Conservation (phyloP, 2,888 invertebrate genomes). For the Ichneumon xanthorius region DNA sequence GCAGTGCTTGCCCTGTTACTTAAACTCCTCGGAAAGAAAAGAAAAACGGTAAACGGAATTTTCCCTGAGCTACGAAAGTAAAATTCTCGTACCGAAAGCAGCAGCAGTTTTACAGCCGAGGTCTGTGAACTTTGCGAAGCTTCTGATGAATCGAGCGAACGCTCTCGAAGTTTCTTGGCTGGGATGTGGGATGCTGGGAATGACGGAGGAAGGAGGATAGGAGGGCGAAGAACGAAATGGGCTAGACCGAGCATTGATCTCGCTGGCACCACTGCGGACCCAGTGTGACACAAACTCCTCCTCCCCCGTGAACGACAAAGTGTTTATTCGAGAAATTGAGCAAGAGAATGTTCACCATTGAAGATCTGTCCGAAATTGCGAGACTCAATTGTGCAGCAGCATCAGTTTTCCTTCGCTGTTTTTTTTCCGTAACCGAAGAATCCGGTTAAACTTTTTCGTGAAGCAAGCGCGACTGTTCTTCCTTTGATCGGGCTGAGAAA, state of each 20-base stretch:
- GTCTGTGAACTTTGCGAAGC: constrained; percentile 43
- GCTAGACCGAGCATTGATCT: constrained; percentile 64
- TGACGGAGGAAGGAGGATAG: constrained; percentile 15
- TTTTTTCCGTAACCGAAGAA: constrained; percentile 32
- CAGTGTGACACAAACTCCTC: constrained; percentile 11
- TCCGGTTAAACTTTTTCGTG: constrained; percentile 54
- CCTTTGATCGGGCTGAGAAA: constrained; percentile 43
- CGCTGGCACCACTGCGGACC: constrained; percentile 41
- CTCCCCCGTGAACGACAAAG: constrained; percentile 53
- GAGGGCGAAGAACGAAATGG: constrained; percentile 38
- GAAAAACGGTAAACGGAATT: background rate
- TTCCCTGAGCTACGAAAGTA: constrained; percentile 25
- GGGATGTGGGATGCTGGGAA: constrained; percentile 11
- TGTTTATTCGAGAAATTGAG: constrained; percentile 61
- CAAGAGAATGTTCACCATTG: constrained; percentile 43
- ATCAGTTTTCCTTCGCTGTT: constrained; percentile 27
- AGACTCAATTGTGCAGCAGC: constrained; percentile 3
- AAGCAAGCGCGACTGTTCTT: constrained; percentile 23
- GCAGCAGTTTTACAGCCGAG: constrained; percentile 27
- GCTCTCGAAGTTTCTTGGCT: constrained; percentile 67
- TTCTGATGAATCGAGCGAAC: constrained; percentile 62
- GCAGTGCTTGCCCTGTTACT: constrained; percentile 11
- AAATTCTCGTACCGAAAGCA: constrained; percentile 39
- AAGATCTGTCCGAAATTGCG: constrained; percentile 50
- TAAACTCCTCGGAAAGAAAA: constrained; percentile 8